Conservation (phyloP, 2,888 invertebrate species). For the Neoitamus cyanurus region DNA sequence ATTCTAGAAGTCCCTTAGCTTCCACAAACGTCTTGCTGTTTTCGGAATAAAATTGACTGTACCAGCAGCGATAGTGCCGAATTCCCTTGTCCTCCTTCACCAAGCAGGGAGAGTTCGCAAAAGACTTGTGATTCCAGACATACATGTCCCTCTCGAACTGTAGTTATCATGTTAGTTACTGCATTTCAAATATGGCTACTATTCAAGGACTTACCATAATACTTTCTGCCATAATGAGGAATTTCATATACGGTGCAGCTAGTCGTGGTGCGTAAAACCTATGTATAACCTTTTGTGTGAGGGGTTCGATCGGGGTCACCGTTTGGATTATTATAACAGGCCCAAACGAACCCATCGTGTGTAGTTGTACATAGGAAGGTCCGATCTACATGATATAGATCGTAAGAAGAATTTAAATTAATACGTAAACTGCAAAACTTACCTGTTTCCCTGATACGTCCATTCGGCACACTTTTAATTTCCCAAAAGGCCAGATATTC, state of each 20-base stretch:
- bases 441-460: constrained; percentile 77
- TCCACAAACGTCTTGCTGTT: constrained; percentile 71
- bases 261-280: constrained; percentile 76
- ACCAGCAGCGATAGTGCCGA: constrained; percentile 82
- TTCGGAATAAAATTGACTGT: constrained; percentile 83
- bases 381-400: constrained; percentile 69
- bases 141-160: constrained; percentile 86
- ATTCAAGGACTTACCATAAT: constrained; percentile 69
- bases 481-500: constrained; percentile 68
- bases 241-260: constrained; percentile 73
- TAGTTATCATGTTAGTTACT: constrained; percentile 54
- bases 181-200: neutral
- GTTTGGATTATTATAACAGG: constrained; percentile 77
- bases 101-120: constrained; percentile 76
- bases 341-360: constrained; percentile 72
- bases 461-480: constrained; percentile 69
- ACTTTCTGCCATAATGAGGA: constrained; percentile 76
- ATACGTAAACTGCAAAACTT: neutral
- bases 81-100: constrained; percentile 81
- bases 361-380: constrained; percentile 81
- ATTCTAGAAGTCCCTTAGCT: constrained; percentile 58
- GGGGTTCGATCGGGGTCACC: constrained; percentile 81
- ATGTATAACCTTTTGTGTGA: constrained; percentile 81
- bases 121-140: constrained; percentile 89
- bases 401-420: constrained; percentile 29